These are phyloP conservation scores for Mormyrops boulengeri DNA, from an alignment of 2,797 vertebrate species.

Conservation along the genomic window DNA sequence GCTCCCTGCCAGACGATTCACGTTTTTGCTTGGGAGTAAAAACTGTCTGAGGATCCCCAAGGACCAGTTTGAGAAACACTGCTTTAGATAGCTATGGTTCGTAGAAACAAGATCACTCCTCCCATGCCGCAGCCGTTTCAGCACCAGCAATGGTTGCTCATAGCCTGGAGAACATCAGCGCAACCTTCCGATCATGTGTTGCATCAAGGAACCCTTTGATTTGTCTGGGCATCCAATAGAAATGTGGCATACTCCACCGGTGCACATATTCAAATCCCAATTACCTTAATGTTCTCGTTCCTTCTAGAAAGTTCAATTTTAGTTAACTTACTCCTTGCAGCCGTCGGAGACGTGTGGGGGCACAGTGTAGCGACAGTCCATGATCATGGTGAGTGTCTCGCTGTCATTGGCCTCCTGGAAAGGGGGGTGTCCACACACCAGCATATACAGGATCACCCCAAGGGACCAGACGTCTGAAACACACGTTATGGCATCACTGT, in stretches of 20 bases:
- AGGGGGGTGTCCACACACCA: constrained; percentile 80
- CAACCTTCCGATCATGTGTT: neutral
- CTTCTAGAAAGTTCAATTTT: neutral
- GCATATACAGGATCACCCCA: constrained; percentile 68
- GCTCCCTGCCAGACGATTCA: neutral
- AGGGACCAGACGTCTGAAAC: constrained; percentile 69
- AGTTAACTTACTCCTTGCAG: constrained; percentile 82
- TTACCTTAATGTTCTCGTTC: neutral
- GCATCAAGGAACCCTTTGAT: neutral
- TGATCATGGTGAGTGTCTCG: constrained; percentile 96
- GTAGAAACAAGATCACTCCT: neutral
- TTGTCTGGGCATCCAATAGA: neutral
- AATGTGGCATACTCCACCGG: neutral
- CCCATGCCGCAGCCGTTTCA: neutral
- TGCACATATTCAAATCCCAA: neutral
- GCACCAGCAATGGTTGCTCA: neutral
- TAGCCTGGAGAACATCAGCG: neutral
- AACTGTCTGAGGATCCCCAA: neutral
- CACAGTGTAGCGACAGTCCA: constrained; percentile 91
- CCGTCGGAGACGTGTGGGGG: constrained; percentile 79
- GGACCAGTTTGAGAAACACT: neutral
- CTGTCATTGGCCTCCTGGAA: constrained; percentile 98
- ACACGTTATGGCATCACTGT: constrained; percentile 30
- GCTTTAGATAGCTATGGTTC: neutral
- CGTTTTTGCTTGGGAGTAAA: neutral